Evolutionary conservation across 2,888 invertebrate species (phyloP).

Genomic region (Stegophylla sp.): DNA sequence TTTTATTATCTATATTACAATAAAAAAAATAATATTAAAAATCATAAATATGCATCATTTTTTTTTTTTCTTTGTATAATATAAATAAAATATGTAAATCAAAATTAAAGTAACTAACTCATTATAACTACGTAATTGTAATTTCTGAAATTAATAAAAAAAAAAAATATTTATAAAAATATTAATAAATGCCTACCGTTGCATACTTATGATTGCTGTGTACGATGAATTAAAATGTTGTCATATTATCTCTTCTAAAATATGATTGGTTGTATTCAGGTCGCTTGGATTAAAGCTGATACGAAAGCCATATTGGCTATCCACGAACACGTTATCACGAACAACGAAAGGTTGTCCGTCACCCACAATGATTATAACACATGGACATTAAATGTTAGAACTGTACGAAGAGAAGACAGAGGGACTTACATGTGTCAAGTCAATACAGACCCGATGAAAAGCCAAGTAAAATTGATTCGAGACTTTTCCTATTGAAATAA

Average conservation of each 20-base stretch:
- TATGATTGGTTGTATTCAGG: conserved; percentile 68
- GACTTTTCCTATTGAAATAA: background rate
- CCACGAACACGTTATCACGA: conserved; percentile 92
- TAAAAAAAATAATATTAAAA: background rate
- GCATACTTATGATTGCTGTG: conserved; percentile 40
- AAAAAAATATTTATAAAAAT: no score
- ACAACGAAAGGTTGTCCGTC: conserved; percentile 86
- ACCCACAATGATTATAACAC: conserved; percentile 92
- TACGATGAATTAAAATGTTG: background rate
- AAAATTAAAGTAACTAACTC: no score
- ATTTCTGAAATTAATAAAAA: no score
- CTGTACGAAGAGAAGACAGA: conserved; percentile 83
- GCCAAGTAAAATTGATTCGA: conserved; percentile 74
- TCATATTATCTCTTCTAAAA: conserved; percentile 6
- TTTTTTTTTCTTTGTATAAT: no score
- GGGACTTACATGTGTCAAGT: conserved; percentile 95
- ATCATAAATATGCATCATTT: conserved; percentile 53
- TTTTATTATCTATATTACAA: background rate
- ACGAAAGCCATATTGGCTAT: conserved; percentile 91
- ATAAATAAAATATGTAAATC: no score
- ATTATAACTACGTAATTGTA: no score
- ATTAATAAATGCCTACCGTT: background rate
- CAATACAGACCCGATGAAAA: conserved; percentile 92
- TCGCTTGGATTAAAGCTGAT: conserved; percentile 94
- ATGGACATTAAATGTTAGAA: conserved; percentile 88